These are phyloP conservation scores for Parnassius smintheus DNA, from an alignment of 2,888 invertebrate genomes.

Conservation along the genomic window DNA sequence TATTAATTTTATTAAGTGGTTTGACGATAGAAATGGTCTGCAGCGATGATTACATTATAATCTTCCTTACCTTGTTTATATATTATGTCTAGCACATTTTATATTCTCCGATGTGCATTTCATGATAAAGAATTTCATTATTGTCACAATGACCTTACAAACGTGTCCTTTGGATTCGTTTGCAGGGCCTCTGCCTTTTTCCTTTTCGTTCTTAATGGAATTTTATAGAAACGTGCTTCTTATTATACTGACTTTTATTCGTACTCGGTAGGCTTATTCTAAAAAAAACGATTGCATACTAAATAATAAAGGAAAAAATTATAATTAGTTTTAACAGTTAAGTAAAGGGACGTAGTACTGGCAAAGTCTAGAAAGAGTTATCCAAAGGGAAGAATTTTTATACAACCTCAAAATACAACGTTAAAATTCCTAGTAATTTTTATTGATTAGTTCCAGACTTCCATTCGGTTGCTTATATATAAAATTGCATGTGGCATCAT, in stretches of 20 bases:
- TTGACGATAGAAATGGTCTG: background rate
- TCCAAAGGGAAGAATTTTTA: too few species aligned
- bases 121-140: conserved; percentile 74
- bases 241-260: too few species aligned
- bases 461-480: conserved; percentile 52
- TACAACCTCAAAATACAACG: too few species aligned
- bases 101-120: conserved; percentile 51
- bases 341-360: too few species aligned
- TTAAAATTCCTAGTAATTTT: background rate
- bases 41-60: background rate
- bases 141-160: conserved; percentile 54
- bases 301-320: too few species aligned
- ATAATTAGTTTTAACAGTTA: too few species aligned
- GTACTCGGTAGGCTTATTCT: too few species aligned
- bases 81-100: conserved; percentile 50
- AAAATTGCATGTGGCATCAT: conserved; percentile 55
- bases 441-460: conserved; percentile 21
- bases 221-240: conserved; percentile 8
- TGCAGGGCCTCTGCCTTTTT: conserved; percentile 38
- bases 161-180: conserved; percentile 54
- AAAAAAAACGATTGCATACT: too few species aligned
- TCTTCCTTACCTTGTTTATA: conserved; percentile 2
- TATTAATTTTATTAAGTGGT: background rate
- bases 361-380: too few species aligned
- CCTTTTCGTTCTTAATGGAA: conserved; percentile 34